Conservation (phyloP, 2,888 invertebrate genomes). For the Priocnemis perturbator region DNA sequence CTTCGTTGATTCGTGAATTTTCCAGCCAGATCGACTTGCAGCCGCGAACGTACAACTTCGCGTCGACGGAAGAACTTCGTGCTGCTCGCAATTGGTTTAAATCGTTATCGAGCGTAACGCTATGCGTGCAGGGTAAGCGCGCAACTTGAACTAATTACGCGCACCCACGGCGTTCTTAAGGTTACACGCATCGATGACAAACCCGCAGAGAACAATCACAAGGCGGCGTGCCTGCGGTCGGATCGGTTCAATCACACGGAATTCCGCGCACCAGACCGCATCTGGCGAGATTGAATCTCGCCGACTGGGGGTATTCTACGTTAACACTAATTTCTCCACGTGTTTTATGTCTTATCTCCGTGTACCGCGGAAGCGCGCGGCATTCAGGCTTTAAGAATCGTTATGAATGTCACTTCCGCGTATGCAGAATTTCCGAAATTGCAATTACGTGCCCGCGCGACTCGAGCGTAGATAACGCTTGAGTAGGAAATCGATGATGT, state of each 20-base stretch:
- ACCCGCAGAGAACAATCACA: conserved; percentile 51
- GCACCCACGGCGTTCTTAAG: conserved; percentile 28
- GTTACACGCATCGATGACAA: conserved; percentile 32
- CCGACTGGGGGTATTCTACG: neutral
- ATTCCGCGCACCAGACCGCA: conserved; percentile 42
- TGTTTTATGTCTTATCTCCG: neutral
- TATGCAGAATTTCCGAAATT: too few species aligned
- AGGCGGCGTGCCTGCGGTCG: conserved; percentile 52
- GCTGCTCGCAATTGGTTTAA: neutral
- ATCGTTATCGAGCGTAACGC: neutral
- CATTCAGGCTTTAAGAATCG: too few species aligned
- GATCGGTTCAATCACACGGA: conserved; percentile 47
- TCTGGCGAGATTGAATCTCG: conserved; percentile 33
- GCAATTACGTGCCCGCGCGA: too few species aligned
- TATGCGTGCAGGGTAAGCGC: too few species aligned
- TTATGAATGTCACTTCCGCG: too few species aligned
- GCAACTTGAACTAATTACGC: conserved; percentile 45
- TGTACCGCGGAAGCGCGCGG: too few species aligned
- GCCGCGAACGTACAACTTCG: too few species aligned
- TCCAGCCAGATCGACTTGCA: neutral
- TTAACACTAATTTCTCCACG: neutral
- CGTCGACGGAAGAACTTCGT: neutral
- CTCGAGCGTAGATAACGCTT: too few species aligned
- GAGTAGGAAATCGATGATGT: too few species aligned
- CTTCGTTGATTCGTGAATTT: conserved; percentile 3